Base-by-base conservation (phyloP, 2,888 invertebrate genomes). In the Rhorus exstirpatorius region DNA sequence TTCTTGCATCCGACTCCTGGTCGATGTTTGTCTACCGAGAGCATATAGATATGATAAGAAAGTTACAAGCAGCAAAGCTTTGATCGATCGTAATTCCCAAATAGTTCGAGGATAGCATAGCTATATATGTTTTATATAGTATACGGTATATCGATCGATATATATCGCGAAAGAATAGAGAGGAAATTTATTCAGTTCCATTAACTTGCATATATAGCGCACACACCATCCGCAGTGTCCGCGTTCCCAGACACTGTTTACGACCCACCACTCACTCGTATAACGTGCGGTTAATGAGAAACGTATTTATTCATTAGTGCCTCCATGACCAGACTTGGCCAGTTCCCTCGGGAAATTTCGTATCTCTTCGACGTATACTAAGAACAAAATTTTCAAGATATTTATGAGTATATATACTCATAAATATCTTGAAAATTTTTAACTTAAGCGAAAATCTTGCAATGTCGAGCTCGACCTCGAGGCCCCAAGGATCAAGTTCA, bases 231-330 rank as follows among this genome's bases (percentile, higher is more conserved):
- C 65, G 77, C 70, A 76, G 83, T 79, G 89, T 88, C 88, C 86
- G 86, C 86, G 87, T 87, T 88, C 83, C 86, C 89, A 90, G 90
- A 89, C 89, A 80, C 76, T 86, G 86, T 90, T 90, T 90, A 89
- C 86, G 88, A 86, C n/a, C 77, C 86, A 58, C 79, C 46, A 74
- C 81, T 68, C 44, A 24, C 79, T 67, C 60, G 68, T 75, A 53
- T 85, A 87, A 86, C 86, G n/a, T n/a, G 83, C 83, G 82, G 87
- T 89, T 90, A 89, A 90, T 86, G 88, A 86, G 84, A 86, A 82
- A 78, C 84, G 86, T 86, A 87, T 87, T 87, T 89, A 88, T 88
- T 88, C 89, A 91, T 89, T 88, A 88, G 88, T 89, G 12, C 55
- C 26, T 49, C 12, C 31, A 14, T 38, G 14, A 68, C 68, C 51